Evolutionary conservation across 2,113 vertebrate genomes (phyloP).

Genomic region (Cyanocitta stelleri): DNA sequence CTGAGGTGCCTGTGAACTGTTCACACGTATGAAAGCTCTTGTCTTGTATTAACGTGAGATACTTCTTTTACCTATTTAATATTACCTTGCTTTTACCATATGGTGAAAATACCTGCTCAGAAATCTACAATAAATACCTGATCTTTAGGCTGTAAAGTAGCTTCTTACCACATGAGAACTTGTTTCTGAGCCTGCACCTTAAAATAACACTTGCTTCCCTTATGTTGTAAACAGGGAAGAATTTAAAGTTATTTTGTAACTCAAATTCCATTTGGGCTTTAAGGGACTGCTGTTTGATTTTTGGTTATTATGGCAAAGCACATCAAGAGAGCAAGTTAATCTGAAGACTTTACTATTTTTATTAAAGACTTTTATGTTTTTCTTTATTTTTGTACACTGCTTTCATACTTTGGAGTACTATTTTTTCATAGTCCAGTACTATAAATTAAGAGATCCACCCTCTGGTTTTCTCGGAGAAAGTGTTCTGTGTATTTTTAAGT

Average conservation of each 20-base stretch:
- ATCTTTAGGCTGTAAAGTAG: not conserved
- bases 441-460: not conserved
- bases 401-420: not conserved
- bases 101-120: not conserved
- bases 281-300: not conserved
- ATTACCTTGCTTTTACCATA: not conserved
- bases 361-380: not conserved
- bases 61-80: not conserved
- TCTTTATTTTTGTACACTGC: constrained; percentile 14
- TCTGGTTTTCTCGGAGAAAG: not conserved
- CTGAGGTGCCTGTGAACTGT: not conserved
- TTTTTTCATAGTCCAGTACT: not conserved
- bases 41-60: not conserved
- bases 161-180: not conserved
- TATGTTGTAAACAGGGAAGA: not conserved
- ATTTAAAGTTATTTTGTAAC: not conserved
- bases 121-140: not conserved
- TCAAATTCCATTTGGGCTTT: not conserved
- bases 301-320: not conserved
- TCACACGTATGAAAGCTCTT: not conserved
- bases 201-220: not conserved
- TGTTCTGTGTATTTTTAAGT: not conserved
- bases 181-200: not conserved
- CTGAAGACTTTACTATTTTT: constrained; percentile 1
- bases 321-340: not conserved